phyloP scores from a whole-genome alignment of 2,888 invertebrate species.

The Koerneria pararmatus region DNA sequence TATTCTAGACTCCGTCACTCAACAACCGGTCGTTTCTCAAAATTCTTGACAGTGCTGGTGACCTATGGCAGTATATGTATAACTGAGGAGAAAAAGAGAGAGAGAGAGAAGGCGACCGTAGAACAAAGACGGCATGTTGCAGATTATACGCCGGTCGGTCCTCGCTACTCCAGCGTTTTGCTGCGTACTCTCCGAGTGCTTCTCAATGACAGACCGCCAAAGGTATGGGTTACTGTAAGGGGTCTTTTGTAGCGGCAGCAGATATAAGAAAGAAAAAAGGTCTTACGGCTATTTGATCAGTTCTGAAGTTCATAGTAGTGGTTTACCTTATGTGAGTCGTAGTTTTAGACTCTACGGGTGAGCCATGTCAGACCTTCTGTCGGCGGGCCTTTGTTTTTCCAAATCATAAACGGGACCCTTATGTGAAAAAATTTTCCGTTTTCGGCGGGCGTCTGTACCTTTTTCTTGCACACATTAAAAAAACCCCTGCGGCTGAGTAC shows the following conservation, averaged over 20 bases:
- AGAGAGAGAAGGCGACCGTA: no score
- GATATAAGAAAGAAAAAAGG: neutral
- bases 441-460: no score
- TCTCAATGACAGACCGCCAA: constrained; percentile 87
- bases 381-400: neutral
- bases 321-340: no score
- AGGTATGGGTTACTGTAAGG: constrained; percentile 28
- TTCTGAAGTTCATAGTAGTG: neutral
- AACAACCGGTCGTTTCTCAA: no score
- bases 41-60: no score
- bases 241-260: neutral
- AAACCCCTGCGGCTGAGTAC: no score
- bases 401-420: neutral
- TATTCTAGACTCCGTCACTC: no score
- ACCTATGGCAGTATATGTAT: no score
- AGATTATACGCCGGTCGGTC: constrained; percentile 96
- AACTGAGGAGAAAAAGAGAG: no score
- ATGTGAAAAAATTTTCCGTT: neutral
- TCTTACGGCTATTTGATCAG: neutral
- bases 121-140: constrained; percentile 27
- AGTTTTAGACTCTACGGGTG: no score
- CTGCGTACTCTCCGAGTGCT: constrained; percentile 88
- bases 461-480: no score
- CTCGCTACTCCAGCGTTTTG: constrained; percentile 92
- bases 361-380: neutral